A percentile compares a stretch with the other conserved stretches of the same genome.
phyloP scores from a whole-genome alignment of 2,797 vertebrate species.

The Coregonus sp. region DNA sequence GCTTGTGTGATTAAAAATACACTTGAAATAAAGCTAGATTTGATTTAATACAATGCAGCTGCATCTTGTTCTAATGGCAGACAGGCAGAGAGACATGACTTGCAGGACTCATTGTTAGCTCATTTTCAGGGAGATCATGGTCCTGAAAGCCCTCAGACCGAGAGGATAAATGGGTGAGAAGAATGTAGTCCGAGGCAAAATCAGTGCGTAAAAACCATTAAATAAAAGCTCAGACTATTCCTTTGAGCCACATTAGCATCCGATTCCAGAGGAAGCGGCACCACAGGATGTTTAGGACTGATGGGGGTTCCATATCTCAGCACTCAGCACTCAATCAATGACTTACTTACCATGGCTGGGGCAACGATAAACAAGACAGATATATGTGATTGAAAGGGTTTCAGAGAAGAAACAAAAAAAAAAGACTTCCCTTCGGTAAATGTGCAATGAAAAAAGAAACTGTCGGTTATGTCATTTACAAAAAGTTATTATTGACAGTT shows the following conservation, averaged over 20 bases:
- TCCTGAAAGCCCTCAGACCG: too few species aligned
- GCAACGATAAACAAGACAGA: background rate
- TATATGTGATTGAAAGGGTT: background rate
- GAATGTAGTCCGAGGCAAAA: too few species aligned
- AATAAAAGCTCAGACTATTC: background rate
- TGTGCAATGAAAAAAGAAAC: background rate
- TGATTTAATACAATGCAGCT: too few species aligned
- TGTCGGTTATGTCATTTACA: constrained; percentile 13
- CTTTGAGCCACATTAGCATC: constrained; percentile 22
- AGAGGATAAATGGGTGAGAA: too few species aligned
- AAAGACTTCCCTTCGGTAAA: background rate
- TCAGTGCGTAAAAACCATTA: too few species aligned
- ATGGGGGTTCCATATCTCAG: background rate
- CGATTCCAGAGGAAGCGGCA: background rate
- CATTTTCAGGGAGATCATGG: too few species aligned
- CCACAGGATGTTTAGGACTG: background rate
- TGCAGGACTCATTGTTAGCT: too few species aligned
- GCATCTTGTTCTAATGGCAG: too few species aligned
- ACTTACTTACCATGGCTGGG: background rate
- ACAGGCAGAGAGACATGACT: too few species aligned
- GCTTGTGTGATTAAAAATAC: too few species aligned
- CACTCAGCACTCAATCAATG: background rate
- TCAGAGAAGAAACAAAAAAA: background rate
- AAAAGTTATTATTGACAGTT: constrained; percentile 9
- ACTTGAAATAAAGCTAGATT: too few species aligned